A percentile compares a stretch with the other conserved stretches of the same genome.
phyloP scores from a whole-genome alignment of 2,888 invertebrate species.

The Melanchra persicariae region DNA sequence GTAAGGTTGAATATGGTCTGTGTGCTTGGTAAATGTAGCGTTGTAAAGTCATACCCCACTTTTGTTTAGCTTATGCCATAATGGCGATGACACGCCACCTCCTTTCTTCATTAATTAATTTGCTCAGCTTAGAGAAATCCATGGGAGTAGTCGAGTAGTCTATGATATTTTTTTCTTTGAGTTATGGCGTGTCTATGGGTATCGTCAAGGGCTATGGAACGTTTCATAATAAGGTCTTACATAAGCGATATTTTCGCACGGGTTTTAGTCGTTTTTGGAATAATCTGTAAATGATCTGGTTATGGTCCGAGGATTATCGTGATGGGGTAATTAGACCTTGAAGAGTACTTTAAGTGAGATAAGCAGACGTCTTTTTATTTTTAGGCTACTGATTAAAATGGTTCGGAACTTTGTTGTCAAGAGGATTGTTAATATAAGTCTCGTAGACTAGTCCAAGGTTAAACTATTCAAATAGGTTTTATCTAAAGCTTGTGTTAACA shows the following conservation, averaged over 20 bases:
- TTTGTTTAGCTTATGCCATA: slow-evolving; percentile 73
- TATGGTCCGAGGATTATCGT: slow-evolving; percentile 43
- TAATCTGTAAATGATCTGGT: slow-evolving; percentile 46
- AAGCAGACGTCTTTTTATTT: not conserved
- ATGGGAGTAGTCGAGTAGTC: slow-evolving; percentile 70
- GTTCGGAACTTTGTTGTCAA: not conserved
- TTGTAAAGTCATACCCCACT: slow-evolving; percentile 76
- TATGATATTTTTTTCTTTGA: slow-evolving; percentile 55
- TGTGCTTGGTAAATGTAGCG: slow-evolving; percentile 23
- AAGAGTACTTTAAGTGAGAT: slow-evolving; percentile 41
- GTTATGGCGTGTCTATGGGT: slow-evolving; percentile 51
- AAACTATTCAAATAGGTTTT: not conserved
- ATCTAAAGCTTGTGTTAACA: not conserved
- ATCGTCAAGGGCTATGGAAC: slow-evolving; percentile 36
- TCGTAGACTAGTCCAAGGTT: no score
- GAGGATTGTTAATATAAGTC: not conserved
- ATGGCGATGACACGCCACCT: slow-evolving; percentile 80
- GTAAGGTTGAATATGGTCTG: slow-evolving; percentile 45
- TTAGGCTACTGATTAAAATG: slow-evolving; percentile 1
- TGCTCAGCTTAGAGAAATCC: slow-evolving; percentile 83
- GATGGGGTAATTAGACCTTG: slow-evolving; percentile 49
- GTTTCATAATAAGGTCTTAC: slow-evolving; percentile 35
- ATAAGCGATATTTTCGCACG: slow-evolving; percentile 23
- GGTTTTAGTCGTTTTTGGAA: slow-evolving; percentile 49
- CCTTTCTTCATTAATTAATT: slow-evolving; percentile 82